Base-by-base conservation (phyloP, 2,113 vertebrate species). In the Oophaga pumilio region DNA sequence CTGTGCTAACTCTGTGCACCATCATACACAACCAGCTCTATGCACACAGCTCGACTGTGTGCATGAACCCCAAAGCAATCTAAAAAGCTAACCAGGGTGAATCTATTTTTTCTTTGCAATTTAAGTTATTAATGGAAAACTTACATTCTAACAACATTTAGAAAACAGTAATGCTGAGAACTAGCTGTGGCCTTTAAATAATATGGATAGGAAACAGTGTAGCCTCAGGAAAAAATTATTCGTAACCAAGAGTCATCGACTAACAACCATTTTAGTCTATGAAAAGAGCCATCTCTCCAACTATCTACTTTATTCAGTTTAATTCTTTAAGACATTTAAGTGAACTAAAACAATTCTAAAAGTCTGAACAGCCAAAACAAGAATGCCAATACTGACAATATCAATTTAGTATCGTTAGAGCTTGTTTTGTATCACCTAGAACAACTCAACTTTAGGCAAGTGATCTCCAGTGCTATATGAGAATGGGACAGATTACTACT, bases 351-450 rank as follows among this genome's bases (percentile, higher is more conserved):
- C 69, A 73, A 73, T 20, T 43, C 15, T 8, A 73, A 18, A 20
- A 73, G 18, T 1, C 69, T 49, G 17, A 49, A 18, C 28, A 18
- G 12, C 15, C 28, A 73, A 43, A 73, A 43, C 8, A 73, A 43
- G 69, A 43, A 43, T 73, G 69, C 28, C 28, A 43, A 43, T 73
- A 73, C 69, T 73, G 69, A 73, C 33, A 73, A 73, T 73, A 49
- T 20, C 17, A 13, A 73, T 73, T 73, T 20, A 43, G 18, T 20
- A 62, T 22, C 1, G 6, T 64, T 64, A 64, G 6, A 2, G 8
- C 22, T 64, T 22, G 60, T 20, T 18, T 62, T 62, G 18, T 6
- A 64, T 64, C 20, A 64, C 8, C 20, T 64, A 64, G 62, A 64
- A 64, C 62, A 64, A 64, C 62, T 64, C 2, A 26, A 71, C 17